Conservation (phyloP, 1,140 invertebrate species). For the Magallana ariakensis region DNA sequence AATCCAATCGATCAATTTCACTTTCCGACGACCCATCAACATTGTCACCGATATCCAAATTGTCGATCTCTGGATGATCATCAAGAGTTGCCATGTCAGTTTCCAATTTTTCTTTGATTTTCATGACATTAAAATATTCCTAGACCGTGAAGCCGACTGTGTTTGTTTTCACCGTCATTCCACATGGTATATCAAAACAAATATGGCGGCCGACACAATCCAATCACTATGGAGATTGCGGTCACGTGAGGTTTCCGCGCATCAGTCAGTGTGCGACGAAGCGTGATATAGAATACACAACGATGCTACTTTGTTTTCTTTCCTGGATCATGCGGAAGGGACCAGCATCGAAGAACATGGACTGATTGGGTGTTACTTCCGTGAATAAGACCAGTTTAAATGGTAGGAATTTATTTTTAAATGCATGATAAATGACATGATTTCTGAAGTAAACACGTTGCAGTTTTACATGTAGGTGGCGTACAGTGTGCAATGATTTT, state of each 20-base stretch:
- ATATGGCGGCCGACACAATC: slow-evolving; percentile 62
- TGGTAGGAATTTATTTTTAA: background rate
- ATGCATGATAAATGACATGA: background rate
- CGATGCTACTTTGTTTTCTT: background rate
- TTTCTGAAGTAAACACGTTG: slow-evolving; percentile 1
- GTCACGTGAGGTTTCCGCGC: slow-evolving; percentile 51
- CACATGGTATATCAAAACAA: slow-evolving; percentile 60
- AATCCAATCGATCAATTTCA: slow-evolving; percentile 64
- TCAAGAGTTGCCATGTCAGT: slow-evolving; percentile 55
- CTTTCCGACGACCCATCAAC: slow-evolving; percentile 60
- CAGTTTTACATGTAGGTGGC: background rate
- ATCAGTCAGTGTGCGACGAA: slow-evolving; percentile 29
- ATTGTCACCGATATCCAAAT: slow-evolving; percentile 53
- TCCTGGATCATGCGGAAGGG: background rate
- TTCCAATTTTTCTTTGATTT: background rate
- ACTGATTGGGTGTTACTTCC: background rate
- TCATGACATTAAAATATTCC: slow-evolving; percentile 14
- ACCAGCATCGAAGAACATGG: background rate
- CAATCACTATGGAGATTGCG: slow-evolving; percentile 66
- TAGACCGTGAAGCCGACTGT: background rate
- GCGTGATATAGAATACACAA: slow-evolving; percentile 3
- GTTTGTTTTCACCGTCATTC: background rate
- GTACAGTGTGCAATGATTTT: background rate
- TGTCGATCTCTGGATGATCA: slow-evolving; percentile 46
- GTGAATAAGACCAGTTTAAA: background rate